phyloP scores from a whole-genome alignment of 2,113 vertebrate species.

The Oceanites oceanicus region DNA sequence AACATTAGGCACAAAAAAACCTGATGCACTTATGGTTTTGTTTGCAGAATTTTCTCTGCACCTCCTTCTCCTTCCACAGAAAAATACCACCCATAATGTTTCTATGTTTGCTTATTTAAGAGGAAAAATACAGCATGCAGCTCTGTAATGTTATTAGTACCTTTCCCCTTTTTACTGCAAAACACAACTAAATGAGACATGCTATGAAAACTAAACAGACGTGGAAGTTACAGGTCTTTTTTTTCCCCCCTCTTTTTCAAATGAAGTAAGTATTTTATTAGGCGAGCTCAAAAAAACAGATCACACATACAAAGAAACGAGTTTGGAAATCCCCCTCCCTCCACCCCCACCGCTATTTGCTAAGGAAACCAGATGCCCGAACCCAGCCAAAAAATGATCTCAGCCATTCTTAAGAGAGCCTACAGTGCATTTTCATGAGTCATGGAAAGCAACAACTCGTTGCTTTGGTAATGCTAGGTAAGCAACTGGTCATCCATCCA shows the following conservation, averaged over 20 bases:
- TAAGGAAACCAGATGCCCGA: slow-evolving; percentile 60
- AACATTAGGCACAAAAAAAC: neutral
- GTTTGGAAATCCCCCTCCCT: slow-evolving; percentile 59
- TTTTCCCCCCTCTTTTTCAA: neutral
- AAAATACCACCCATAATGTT: neutral
- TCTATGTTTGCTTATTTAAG: neutral
- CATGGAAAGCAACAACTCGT: slow-evolving; percentile 70
- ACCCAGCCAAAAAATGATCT: slow-evolving; percentile 62
- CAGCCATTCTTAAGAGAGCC: slow-evolving; percentile 62
- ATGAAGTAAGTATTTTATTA: neutral
- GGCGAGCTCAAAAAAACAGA: neutral
- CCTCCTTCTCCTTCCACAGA: neutral
- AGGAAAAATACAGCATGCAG: neutral
- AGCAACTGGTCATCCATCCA: slow-evolving; percentile 25
- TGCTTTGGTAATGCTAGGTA: slow-evolving; percentile 67
- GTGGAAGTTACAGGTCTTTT: neutral
- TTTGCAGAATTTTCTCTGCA: neutral
- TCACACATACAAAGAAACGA: neutral
- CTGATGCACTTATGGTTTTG: neutral
- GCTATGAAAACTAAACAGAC: neutral
- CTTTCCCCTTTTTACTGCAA: neutral
- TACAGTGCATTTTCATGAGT: slow-evolving; percentile 66
- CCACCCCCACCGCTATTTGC: slow-evolving; percentile 16
- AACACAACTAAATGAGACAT: neutral
- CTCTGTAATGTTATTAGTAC: neutral